Base-by-base conservation (phyloP, 2,113 vertebrate genomes). In the Capra hircus region DNA sequence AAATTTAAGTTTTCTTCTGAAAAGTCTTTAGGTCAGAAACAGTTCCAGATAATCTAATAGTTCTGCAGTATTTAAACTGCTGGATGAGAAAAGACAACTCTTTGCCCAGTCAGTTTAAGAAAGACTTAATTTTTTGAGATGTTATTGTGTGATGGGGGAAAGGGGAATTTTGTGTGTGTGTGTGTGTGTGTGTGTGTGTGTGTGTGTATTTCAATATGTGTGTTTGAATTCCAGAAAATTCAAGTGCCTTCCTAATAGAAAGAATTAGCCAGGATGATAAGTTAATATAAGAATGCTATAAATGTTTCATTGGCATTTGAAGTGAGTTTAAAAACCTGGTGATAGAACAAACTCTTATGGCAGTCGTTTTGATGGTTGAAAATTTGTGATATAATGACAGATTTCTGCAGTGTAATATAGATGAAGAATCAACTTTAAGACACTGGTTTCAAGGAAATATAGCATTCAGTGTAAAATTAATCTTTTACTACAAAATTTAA, bases 41-140 rank as follows among this genome's bases (percentile, higher is more conserved):
- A 92, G 55, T 91, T 98, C 27, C 57, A 98, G 15, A 97, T 93
- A 96, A 88, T 95, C 94, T 96, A 92, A 7, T 12, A 78, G 21
- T 43, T 98, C 93, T 96, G 27, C 43, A 96, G 85, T 96, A 94
- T 97, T 97, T 97, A 97, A 98, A 91, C 50, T 96, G 2, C 30
- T 92, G 87, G 50, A 48, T 96, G 80, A 96, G 74, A 88, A 97
- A 98, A 97, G 97, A 93, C 33, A 97, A 97, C 91, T 97, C 96
- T 89, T 97, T 53, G 17, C 93, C 45, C 87, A 96, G 90, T 96
- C 98, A 98, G 95, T 98, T 89, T 92, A 92, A 83, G 64, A 71
- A 98, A 97, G 64, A 88, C 40, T 88, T 97, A 98, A 88, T 96
- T 92, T 98, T 98, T 97, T 98, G 96, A 96, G 6, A 92, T 96